Evolutionary conservation across 1,140 invertebrate genomes (phyloP).

Genomic region (Cheumatopsyche charites): DNA sequence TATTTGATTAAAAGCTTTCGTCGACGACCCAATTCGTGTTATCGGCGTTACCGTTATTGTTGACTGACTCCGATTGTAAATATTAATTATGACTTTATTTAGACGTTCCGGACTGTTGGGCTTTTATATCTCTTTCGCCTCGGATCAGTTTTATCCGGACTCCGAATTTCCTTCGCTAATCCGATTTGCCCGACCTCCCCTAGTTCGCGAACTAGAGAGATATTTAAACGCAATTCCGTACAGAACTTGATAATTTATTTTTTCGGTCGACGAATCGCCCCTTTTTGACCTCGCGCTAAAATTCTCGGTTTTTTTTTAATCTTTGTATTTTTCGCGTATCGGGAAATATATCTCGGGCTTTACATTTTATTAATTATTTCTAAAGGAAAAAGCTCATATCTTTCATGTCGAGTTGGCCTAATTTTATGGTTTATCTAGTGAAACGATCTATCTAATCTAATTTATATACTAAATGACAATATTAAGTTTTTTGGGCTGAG

Average conservation of each 20-base stretch:
- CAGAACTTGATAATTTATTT: background rate
- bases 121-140: slow-evolving; percentile 6
- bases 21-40: slow-evolving; percentile 11
- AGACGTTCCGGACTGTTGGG: slow-evolving; percentile 9
- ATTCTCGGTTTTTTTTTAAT: too few species aligned
- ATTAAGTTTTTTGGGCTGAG: too few species aligned
- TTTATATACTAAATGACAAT: too few species aligned
- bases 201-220: slow-evolving; percentile 1
- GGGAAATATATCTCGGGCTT: too few species aligned
- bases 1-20: slow-evolving; percentile 15
- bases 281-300: too few species aligned
- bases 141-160: slow-evolving; percentile 9
- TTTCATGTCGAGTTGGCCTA: too few species aligned
- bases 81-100: slow-evolving; percentile 23
- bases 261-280: too few species aligned
- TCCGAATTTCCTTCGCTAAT: slow-evolving; percentile 11
- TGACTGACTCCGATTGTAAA: slow-evolving; percentile 24
- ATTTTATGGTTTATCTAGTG: too few species aligned
- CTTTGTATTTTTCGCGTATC: too few species aligned
- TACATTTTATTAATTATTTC: too few species aligned
- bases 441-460: too few species aligned
- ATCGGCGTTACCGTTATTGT: slow-evolving; percentile 22
- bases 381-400: too few species aligned
- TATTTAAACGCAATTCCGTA: background rate
- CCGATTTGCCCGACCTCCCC: background rate